Evolutionary conservation across 2,113 vertebrate species (phyloP), one percentile per base, ranked within the genome.

Genomic region (Thalassoma bifasciatum): DNA sequence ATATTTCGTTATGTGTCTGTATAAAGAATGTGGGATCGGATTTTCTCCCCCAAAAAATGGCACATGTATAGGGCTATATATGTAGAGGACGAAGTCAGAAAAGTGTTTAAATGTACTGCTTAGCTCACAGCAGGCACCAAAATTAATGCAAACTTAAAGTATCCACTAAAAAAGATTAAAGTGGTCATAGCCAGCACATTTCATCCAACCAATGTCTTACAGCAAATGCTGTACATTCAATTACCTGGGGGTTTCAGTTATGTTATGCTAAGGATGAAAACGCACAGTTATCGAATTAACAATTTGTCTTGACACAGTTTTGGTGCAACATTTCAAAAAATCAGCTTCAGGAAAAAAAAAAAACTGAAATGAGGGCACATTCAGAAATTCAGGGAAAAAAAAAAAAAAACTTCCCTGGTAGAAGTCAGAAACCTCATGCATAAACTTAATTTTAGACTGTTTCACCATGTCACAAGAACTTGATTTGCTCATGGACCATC

Each of bases 391-490:
- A 23, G 26, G 6, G n/a, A n/a, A 2, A 4, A 19, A 19, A 21
- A n/a, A 2, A 9, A 8, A 10, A 7, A 63, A 26, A 1, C 1
- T 53, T 60, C 38, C 47, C 19, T 22, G 13, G 11, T 10, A 54
- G 70, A 46, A 17, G 21, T 16, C 26, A 9, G 24, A 4, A 57
- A 60, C 3, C 5, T 54, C 17, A 65, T 52, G 13, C 23, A 62
- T 56, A 36, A 13, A 79, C 34, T 73, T 63, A 46, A 21, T 42
- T 63, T 51, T 42, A 40, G 30, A 19, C 47, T 21, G 16, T 36
- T 34, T 42, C 24, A 51, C 44, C n/a, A 51, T 37, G 36, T 54
- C 30, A 42, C 10, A 34, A 40, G 62, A 36, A 54, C 42, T 76
- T 6, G 37, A 62, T 56, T 50, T 53, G 19, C 42, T 77, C 30